These are phyloP conservation scores for Setophaga petechia DNA, from an alignment of 2,113 vertebrate genomes.

Conservation along the genomic window DNA sequence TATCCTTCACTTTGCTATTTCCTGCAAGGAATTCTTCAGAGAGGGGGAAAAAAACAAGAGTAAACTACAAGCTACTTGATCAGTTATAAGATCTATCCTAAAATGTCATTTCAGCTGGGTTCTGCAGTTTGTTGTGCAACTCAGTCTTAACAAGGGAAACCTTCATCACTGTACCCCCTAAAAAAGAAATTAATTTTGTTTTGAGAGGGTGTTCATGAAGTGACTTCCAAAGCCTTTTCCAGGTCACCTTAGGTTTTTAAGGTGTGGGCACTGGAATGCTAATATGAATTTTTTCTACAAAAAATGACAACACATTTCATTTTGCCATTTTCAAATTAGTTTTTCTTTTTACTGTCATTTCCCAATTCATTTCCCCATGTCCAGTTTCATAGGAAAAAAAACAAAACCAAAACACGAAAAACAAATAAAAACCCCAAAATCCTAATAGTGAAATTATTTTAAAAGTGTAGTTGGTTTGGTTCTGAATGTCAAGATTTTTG, in stretches of 20 bases:
- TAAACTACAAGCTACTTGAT: not conserved
- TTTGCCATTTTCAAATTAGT: not conserved
- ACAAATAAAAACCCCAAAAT: too few relatives aligned
- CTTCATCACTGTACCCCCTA: not conserved
- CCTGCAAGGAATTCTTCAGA: not conserved
- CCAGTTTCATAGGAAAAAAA: not conserved
- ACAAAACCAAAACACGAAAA: not conserved
- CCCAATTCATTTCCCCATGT: not conserved
- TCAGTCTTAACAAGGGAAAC: not conserved
- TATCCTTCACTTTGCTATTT: not conserved
- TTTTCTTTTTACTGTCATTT: not conserved
- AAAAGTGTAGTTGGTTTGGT: not conserved
- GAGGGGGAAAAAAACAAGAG: rapidly evolving
- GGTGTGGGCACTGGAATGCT: not conserved
- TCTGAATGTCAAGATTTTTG: rapidly evolving
- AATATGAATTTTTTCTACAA: not conserved
- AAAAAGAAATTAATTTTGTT: not conserved
- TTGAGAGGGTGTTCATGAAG: not conserved
- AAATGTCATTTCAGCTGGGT: not conserved
- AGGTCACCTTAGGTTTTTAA: not conserved
- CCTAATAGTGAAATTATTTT: not conserved
- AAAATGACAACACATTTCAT: not conserved
- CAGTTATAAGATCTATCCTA: not conserved
- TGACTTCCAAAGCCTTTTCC: not conserved
- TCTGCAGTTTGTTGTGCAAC: not conserved